Percentiles rank a stretch among this genome's conserved stretches.
Conservation (phyloP, 2,888 invertebrate species). For the Epirrita christyi region DNA sequence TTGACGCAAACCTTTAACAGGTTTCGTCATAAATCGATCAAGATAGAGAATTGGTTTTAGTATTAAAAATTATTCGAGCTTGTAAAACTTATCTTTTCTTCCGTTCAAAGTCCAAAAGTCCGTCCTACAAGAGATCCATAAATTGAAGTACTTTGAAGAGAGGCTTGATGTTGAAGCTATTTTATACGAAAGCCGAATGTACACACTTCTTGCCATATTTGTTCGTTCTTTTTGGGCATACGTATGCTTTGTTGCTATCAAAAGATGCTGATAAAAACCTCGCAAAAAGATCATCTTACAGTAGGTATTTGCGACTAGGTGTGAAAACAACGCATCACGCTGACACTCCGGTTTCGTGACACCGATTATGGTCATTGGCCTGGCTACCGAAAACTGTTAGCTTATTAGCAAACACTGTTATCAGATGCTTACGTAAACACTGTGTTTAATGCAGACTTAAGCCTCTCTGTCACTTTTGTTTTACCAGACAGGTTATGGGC, state of each 20-base stretch:
- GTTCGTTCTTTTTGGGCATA: too few relatives aligned
- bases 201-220: too few relatives aligned
- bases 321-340: slow-evolving; percentile 54
- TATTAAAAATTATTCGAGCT: too few relatives aligned
- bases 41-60: too few relatives aligned
- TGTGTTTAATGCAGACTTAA: slow-evolving; percentile 14
- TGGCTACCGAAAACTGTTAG: slow-evolving; percentile 50
- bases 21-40: too few relatives aligned
- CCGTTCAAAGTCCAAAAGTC: neutral
- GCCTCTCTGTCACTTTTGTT: neutral
- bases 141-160: neutral
- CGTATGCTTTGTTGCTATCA: neutral
- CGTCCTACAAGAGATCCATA: neutral
- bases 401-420: slow-evolving; percentile 52
- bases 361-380: slow-evolving; percentile 64
- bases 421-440: slow-evolving; percentile 32
- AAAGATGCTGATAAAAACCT: neutral
- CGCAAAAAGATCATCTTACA: neutral
- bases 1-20: too few relatives aligned
- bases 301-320: slow-evolving; percentile 30
- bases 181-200: neutral
- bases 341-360: slow-evolving; percentile 59
- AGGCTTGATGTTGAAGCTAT: neutral
- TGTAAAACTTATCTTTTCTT: neutral
- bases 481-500: neutral